Evolutionary conservation across 2,888 invertebrate species (phyloP), one percentile per base, ranked within the genome.

Genomic region (Drosophila siamana): DNA sequence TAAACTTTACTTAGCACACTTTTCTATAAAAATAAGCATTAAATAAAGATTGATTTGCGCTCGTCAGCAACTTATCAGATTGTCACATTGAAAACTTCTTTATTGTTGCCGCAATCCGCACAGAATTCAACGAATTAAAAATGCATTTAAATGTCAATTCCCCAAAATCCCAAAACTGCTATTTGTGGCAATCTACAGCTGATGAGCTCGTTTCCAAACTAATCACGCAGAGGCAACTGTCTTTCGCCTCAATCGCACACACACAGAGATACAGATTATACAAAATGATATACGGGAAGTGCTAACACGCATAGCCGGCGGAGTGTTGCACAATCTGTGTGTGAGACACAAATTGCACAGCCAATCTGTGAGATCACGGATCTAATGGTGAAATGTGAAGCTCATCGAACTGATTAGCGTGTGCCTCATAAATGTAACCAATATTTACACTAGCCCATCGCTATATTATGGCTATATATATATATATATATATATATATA

Each of bases 391-490:
- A 50, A 60, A 55, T 70, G 36, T 48, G 54, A 24, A 33, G 36
- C 36, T 38, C 36, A 15, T 16, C 24, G 38, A 41, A 33, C 22
- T 63, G 65, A 74, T 82, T 82, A 82, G 78, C 74, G 60, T 61
- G 43, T 74, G 56, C 11, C 60, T 64, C 56, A 74, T 74, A 75
- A 87, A 76, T 78, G 60, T 61, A 51, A 85, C 66, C 63, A 68
- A 75, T 78, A 56, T 78, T 74, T 78, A 60, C 74, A 67, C 11
- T 54, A 26, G 13, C 19, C n/a, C 30, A 48, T 41, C 6, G 36
- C 15, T 7, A 38, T 38, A 38, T 38, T 15, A 6, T 15, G 13
- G 15, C 22, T 26, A 28, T 11, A 54, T 15, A 36, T 11, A 57
- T n/a, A n/a, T n/a, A n/a, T n/a, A 19, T 7, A 61, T 7, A 47